Evolutionary conservation across 2,888 invertebrate genomes (phyloP).

Genomic region (Xylota sylvarum): DNA sequence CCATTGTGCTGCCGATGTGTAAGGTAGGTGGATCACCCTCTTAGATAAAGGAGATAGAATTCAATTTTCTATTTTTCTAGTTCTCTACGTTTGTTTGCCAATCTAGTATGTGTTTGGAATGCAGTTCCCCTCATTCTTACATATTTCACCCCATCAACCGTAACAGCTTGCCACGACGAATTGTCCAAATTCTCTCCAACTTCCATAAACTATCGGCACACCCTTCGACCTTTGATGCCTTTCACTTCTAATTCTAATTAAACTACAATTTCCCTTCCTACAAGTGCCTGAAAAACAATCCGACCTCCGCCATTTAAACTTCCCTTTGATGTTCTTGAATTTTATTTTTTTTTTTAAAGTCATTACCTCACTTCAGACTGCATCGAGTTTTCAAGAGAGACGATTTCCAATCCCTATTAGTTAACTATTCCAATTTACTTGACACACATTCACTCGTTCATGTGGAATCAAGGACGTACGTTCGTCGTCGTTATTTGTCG

Average conservation of each 20-base stretch:
- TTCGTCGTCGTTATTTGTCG: slow-evolving; percentile 10
- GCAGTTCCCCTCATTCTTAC: too few species aligned
- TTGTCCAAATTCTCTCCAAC: not conserved
- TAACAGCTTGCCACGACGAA: not conserved
- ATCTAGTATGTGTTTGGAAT: too few species aligned
- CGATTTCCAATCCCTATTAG: slow-evolving; percentile 56
- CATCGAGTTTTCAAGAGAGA: slow-evolving; percentile 53
- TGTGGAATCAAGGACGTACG: slow-evolving; percentile 66
- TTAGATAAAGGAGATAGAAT: too few species aligned
- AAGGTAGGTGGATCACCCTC: too few species aligned
- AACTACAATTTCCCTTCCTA: slow-evolving; percentile 6
- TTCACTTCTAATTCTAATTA: slow-evolving; percentile 32
- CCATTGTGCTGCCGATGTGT: too few species aligned
- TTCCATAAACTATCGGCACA: not conserved
- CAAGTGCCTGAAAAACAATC: slow-evolving; percentile 1
- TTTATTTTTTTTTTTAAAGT: slow-evolving; percentile 17
- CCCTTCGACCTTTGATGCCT: not conserved
- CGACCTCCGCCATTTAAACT: not conserved
- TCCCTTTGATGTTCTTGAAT: slow-evolving; percentile 58
- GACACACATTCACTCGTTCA: slow-evolving; percentile 61
- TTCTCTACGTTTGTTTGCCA: too few species aligned
- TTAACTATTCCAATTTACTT: slow-evolving; percentile 71
- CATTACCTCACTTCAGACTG: slow-evolving; percentile 55
- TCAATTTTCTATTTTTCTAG: too few species aligned
- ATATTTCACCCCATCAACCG: not conserved